phyloP scores from a whole-genome alignment of 2,113 vertebrate species.

The Gopherus evgoodei region DNA sequence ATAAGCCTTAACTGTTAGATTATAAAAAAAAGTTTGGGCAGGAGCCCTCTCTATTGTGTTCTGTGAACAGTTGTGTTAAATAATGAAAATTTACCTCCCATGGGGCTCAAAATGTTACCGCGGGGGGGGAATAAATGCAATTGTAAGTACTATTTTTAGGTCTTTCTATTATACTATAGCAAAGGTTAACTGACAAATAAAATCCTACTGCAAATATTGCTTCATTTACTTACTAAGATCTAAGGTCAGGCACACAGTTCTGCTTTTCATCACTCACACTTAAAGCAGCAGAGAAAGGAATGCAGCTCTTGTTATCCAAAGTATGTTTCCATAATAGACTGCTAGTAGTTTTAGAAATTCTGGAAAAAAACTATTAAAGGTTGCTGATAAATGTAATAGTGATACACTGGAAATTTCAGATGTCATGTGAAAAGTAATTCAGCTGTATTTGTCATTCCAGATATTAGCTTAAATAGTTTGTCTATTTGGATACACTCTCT shows the following conservation, averaged over 20 bases:
- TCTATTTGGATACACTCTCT: not conserved
- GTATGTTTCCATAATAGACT: fast-evolving
- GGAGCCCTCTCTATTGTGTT: not conserved
- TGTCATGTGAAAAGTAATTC: not conserved
- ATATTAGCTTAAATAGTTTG: fast-evolving
- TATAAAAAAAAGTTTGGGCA: not conserved
- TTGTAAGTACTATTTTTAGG: not conserved
- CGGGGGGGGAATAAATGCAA: not conserved
- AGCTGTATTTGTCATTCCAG: not conserved
- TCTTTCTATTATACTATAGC: not conserved
- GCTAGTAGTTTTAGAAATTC: not conserved
- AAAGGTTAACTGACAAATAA: not conserved
- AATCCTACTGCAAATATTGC: fast-evolving
- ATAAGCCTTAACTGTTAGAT: not conserved
- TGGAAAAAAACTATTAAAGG: not conserved
- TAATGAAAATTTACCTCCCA: not conserved
- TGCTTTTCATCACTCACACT: fast-evolving
- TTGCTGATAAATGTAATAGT: not conserved
- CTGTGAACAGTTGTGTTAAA: not conserved
- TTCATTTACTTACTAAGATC: fast-evolving
- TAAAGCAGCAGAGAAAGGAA: fast-evolving
- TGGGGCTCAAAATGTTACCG: fast-evolving
- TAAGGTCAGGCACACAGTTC: fast-evolving
- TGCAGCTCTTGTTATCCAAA: fast-evolving
- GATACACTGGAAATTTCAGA: not conserved